Evolutionary conservation across 2,113 vertebrate genomes (phyloP), one percentile per base, ranked within the genome.

Genomic region (Pseudopodoces humilis): DNA sequence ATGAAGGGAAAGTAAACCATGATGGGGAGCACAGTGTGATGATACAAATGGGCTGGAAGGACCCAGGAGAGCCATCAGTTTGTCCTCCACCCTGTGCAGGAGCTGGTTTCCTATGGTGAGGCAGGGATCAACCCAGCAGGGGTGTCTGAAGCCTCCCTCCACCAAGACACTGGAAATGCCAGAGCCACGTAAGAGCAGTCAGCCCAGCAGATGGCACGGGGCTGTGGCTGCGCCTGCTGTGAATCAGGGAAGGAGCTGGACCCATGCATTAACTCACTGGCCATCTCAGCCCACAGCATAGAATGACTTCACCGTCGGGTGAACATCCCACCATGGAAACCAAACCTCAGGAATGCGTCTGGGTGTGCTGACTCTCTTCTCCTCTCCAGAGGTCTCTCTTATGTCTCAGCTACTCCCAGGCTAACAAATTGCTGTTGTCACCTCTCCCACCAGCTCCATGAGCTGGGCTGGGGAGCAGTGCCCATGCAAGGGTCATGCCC

Each of bases 331-430:
- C 92, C 94, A 92, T 97, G 96, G 96, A 92, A 96, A 95, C 92
- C 92, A 96, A 95, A 96, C 96, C 96, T 97, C 96, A 97, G 92
- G 96, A 97, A 96, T 97, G 95, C 25, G 25, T 72, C 92, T 96
- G 96, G 93, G 92, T 90, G 96, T 94, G 96, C 87, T 92, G 71
- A n/a, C 85, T 81, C 80, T 31, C 72, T 49, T 87, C 90, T 83
- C 43, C 70, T 46, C 79, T 88, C 93, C 8, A 0, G 5, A 95
- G 67, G 78, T 67, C 82, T 92, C 70, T 60, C 5, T 7, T 41
- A 56, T 10, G 55, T 91, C 87, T 91, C 58, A 56, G 21, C 62
- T 47, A 19, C 35, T 94, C 90, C 90, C 72, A 60, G 68, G 31
- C 72, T 39, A 71, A 64, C 56, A 74, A 68, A 81, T 37, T 77